Base-by-base conservation (phyloP, 1,140 invertebrate species). In the Drosophila erecta region DNA sequence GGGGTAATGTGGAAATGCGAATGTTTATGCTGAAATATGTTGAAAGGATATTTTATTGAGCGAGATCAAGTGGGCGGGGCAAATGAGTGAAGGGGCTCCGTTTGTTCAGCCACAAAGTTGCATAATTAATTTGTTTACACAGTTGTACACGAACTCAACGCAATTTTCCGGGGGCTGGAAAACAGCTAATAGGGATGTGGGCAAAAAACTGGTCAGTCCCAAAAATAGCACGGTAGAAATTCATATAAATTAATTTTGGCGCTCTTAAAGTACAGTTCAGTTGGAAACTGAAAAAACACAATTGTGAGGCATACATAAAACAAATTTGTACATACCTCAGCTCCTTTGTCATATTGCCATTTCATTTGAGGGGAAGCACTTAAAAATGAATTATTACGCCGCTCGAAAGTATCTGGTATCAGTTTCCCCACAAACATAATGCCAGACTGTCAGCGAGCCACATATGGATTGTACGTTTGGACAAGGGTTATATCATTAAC, bases 41-140 rank as follows among this genome's bases (percentile, higher is more conserved):
- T 76, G 80, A 87, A 87, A 83, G 76, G 73, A 76, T 78, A 78
- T 78, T 86, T 81, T 70, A 78, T 81, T 78, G 58, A 54, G 71
- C 57, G 61, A 70, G 49, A 55, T 37, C 33, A 44, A 33, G 33
- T 33, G 46, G 37, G 10, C 15, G 15, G 15, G 38, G 30, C 5
- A n/a, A 12, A 24, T 4, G 20, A 20, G 20, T 22, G 20, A 24
- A 22, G 33, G 33, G 38, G 17, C 17, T 49, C 38, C 27, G 41
- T 73, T 61, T 58, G 70, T 41, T 53, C 46, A 38, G 47, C 72
- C 70, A 65, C 59, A 75, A 50, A 69, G 74, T 76, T 89, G 86
- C 85, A 90, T 90, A 89, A 89, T 89, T 89, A 89, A 89, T 89
- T 90, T 89, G 85, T 90, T 79, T 89, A 81, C 85, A 90, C 85